Conservation (phyloP, 1,140 invertebrate genomes). For the Sarcophaga bullata region DNA sequence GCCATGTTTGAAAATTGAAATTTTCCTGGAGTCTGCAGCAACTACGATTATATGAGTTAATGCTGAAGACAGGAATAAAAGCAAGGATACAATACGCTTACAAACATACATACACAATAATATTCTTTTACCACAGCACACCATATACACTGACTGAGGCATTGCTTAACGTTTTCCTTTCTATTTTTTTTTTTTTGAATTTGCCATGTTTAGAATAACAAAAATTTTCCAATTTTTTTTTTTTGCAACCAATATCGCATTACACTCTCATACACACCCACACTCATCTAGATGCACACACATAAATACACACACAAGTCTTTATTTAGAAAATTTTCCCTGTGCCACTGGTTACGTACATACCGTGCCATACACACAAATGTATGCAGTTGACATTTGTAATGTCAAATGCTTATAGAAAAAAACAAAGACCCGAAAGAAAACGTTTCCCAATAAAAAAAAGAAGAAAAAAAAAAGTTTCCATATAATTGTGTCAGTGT, state of each 20-base stretch:
- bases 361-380: not conserved
- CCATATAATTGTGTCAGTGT: slow-evolving; percentile 8
- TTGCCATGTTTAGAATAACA: not conserved
- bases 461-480: too few relatives aligned
- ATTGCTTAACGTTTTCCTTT: too few relatives aligned
- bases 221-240: not conserved
- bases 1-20: slow-evolving; percentile 9
- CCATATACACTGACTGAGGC: too few relatives aligned
- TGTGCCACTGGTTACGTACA: not conserved
- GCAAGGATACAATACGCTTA: not conserved
- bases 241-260: too few relatives aligned
- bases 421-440: not conserved
- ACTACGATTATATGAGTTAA: slow-evolving; percentile 8
- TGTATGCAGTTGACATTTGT: not conserved
- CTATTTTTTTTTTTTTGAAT: not conserved
- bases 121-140: too few relatives aligned
- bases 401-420: not conserved
- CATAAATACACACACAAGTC: too few relatives aligned
- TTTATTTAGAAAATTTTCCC: not conserved
- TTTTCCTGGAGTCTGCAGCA: not conserved
- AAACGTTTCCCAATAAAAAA: too few relatives aligned
- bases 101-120: not conserved
- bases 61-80: not conserved
- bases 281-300: too few relatives aligned
- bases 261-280: too few relatives aligned